Evolutionary conservation across 2,888 invertebrate species (phyloP).

Genomic region (Agrenia bidenticulata): DNA sequence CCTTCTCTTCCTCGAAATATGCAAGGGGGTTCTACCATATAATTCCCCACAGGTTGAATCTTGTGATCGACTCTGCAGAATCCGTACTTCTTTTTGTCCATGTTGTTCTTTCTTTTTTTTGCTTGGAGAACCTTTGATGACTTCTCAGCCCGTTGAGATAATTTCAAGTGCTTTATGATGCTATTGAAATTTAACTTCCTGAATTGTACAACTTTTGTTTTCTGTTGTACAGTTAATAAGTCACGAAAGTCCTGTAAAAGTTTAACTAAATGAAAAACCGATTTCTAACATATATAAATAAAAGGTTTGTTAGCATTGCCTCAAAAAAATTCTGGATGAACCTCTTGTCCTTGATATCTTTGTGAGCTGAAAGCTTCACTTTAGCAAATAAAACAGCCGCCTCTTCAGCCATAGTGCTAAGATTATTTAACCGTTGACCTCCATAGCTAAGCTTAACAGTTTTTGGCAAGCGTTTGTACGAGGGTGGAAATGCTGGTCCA

Average conservation of each 20-base stretch:
- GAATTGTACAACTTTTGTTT: neutral
- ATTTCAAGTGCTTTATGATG: neutral
- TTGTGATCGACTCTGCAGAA: neutral
- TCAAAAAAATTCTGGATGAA: constrained; percentile 4
- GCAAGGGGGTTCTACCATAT: constrained; percentile 10
- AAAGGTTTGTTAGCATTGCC: too few relatives aligned
- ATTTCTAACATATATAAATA: neutral
- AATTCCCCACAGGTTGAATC: neutral
- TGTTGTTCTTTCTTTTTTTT: neutral
- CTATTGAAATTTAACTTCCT: neutral
- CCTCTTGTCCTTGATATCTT: neutral
- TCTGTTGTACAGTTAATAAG: neutral
- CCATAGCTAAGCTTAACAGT: neutral
- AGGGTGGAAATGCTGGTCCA: neutral
- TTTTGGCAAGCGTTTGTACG: constrained; percentile 10
- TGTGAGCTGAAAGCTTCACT: neutral
- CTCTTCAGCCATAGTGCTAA: constrained; percentile 1
- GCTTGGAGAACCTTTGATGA: neutral
- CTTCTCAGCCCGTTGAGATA: neutral
- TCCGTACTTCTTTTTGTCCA: neutral
- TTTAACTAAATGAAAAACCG: constrained; percentile 1
- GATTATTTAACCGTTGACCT: neutral
- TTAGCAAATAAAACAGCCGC: neutral
- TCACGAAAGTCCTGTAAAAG: neutral
- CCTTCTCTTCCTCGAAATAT: constrained; percentile 10